Conservation (phyloP, 2,113 vertebrate species). For the Melanerpes formicivorus region DNA sequence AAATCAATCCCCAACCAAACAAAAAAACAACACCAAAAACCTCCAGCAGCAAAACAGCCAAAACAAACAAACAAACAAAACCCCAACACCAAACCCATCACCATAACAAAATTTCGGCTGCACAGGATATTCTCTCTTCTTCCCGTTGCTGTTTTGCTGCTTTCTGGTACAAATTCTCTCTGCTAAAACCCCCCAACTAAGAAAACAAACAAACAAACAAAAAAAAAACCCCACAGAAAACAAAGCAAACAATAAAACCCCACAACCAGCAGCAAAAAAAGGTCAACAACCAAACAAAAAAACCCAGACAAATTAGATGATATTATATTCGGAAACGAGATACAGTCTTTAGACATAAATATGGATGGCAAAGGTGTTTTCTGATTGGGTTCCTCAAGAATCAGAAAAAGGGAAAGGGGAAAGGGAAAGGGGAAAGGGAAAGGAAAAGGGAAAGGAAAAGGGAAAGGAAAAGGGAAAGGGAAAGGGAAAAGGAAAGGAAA, state of each 20-base stretch:
- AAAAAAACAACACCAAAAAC: too few relatives aligned
- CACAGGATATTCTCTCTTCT: not conserved
- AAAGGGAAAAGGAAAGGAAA: not conserved
- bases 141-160: not conserved
- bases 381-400: not conserved
- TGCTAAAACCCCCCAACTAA: too few relatives aligned
- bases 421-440: not conserved
- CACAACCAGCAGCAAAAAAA: too few relatives aligned
- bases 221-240: not conserved
- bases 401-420: not conserved
- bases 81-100: too few relatives aligned
- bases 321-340: not conserved
- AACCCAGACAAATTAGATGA: not conserved
- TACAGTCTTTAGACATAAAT: not conserved
- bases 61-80: not conserved
- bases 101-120: too few relatives aligned
- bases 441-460: too few relatives aligned
- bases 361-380: not conserved
- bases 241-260: too few relatives aligned
- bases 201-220: not conserved
- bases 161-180: accelerated
- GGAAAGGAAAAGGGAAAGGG: too few relatives aligned
- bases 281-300: not conserved
- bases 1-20: not conserved
- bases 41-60: too few relatives aligned